Base-by-base conservation (phyloP, 2,888 invertebrate genomes). In the Sesia bembeciformis region DNA sequence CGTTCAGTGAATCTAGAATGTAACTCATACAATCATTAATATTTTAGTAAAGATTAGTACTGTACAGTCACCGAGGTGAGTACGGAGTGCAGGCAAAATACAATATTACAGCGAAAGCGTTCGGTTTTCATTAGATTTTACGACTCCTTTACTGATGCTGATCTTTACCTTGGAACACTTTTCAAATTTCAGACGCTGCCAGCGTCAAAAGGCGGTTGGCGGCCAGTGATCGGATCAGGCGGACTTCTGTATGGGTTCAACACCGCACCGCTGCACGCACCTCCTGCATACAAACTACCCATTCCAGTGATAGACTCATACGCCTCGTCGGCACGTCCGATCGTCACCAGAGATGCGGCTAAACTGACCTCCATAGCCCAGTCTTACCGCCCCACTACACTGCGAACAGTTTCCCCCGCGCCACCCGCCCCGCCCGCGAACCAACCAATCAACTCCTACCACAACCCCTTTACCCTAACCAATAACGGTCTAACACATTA, bases 171-270 rank as follows among this genome's bases (percentile, higher is more conserved):
- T 8, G n/a, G 23, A 46, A 46, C 23, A 46, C 23, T 8, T 41
- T 6, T 1, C n/a, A 8, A n/a, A 8, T 88, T 88, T 41, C 82
- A 90, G 90, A 72, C 77, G 57, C 63, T 90, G 61, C 85, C 90
- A 60, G 75, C 89, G 65, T 87, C 91, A 51, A 90, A 91, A 67
- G 90, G 92, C 63, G 92, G 92, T 50, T 92, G 92, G 92, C 78
- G 92, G 60, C 92, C 92, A 46, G 92, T 92, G 39, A 70, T 92
- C 8, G 90, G 91, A 3, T 81, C 86, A 3, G 67, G 78, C 39
- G 83, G 86, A 1, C 70, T 84, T 0, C 57, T 83, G 2, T 90
- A 87, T 64, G 78, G 77, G 42, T 78, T 70, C 57, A 78, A 77
- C 53, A 79, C 76, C 5, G 74, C 82, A 6, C 81, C 83, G 0